Base-by-base conservation (phyloP, 2,888 invertebrate species). In the Oxycera nigricornis region DNA sequence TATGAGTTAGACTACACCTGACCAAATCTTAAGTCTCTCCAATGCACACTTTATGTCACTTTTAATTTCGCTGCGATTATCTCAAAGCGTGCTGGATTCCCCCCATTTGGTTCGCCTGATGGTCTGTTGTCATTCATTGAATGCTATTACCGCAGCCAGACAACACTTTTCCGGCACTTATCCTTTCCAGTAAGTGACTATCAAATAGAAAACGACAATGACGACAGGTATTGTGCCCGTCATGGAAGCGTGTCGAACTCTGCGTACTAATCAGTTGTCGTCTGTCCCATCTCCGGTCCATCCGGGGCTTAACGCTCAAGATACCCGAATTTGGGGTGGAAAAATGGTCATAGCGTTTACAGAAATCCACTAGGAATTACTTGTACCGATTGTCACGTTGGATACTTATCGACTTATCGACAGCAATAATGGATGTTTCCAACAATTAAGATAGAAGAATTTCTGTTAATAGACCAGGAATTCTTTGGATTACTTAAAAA, bases 251-350 rank as follows among this genome's bases (percentile, higher is more conserved):
- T 61, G 61, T 61, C 17, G 61, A 61, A n/a, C n/a, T 11, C 31
- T 61, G 61, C 61, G 14, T 61, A 61, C 61, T 61, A 61, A 61
- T 61, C 31, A 61, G 31, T 20, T 61, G 61, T 61, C 61, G 61
- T 61, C 61, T 61, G 17, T 31, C 17, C 61, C 61, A 61, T 61
- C 31, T 61, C 61, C 28, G 31, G 30, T n/a, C 46, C 11, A 46
- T 46, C 46, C 3, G 35, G 14, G 35, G 35, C 7, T 35, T 46
- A 3, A 46, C 14, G 3, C 4, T 3, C 17, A 46, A 7, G 14
- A 17, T 46, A 46, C 46, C 46, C 17, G 46, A 46, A 46, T n/a
- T 46, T n/a, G 46, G 46, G n/a, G 14, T 3, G 11, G 3, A 9
- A 31, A 17, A 30, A 61, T 61, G 31, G 61, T 14, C 61, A 61